phyloP scores from a whole-genome alignment of 2,888 invertebrate genomes.

The Parnassius orleans region DNA sequence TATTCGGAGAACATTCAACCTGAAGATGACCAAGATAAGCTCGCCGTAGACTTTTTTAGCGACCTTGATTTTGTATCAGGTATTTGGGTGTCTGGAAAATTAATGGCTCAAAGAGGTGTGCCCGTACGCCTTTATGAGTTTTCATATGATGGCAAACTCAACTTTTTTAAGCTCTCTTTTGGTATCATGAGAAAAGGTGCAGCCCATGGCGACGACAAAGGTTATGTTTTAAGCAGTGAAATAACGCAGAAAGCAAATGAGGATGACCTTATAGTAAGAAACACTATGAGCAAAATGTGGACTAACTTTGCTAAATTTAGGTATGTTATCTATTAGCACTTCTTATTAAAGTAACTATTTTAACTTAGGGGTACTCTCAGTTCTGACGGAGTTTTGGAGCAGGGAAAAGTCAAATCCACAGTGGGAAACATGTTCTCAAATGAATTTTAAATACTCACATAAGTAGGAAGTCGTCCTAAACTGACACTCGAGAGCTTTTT shows the following conservation, averaged over 20 bases:
- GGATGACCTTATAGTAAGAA: constrained; percentile 33
- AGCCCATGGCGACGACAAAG: constrained; percentile 44
- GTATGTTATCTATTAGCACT: neutral
- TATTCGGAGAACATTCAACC: constrained; percentile 20
- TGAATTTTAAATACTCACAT: no score
- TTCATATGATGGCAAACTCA: constrained; percentile 43
- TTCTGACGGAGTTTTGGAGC: no score
- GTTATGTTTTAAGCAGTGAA: constrained; percentile 34
- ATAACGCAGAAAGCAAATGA: constrained; percentile 27
- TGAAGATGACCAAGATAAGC: constrained; percentile 35
- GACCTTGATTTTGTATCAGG: constrained; percentile 47
- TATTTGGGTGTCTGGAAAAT: constrained; percentile 37
- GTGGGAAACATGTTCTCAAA: no score
- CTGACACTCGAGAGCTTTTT: no score
- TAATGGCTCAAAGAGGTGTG: constrained; percentile 33
- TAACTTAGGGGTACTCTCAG: no score
- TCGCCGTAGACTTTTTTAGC: constrained; percentile 44
- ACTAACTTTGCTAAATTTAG: constrained; percentile 39
- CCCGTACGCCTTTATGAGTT: constrained; percentile 44
- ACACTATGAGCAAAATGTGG: constrained; percentile 49
- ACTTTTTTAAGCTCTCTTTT: constrained; percentile 34
- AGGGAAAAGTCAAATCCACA: no score
- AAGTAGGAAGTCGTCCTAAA: no score
- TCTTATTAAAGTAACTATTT: no score
- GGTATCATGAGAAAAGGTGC: constrained; percentile 40